Conservation (phyloP, 1,140 invertebrate species). For the Atta texana region DNA sequence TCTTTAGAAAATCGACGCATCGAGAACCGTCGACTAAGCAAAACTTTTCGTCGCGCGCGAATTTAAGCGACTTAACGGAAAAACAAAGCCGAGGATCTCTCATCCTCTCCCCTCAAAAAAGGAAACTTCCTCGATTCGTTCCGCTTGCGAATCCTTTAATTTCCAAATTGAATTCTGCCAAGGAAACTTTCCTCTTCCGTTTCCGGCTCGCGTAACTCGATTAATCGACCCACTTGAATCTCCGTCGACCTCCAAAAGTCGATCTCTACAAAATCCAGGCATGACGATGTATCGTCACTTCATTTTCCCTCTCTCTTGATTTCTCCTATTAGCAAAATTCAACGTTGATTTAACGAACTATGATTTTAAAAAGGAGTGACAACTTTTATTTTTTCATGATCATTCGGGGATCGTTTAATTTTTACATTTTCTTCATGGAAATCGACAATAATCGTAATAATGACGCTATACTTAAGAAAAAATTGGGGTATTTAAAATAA, state of each 20-base stretch:
- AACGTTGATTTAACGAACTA: neutral
- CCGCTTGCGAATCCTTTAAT: constrained; percentile 62
- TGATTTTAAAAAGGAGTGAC: neutral
- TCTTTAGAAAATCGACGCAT: constrained; percentile 26
- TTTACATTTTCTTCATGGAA: no score
- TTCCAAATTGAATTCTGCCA: constrained; percentile 62
- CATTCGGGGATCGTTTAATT: no score
- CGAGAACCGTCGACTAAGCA: neutral
- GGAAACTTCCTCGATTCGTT: constrained; percentile 57
- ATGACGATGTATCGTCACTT: constrained; percentile 31
- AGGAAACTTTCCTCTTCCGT: constrained; percentile 61
- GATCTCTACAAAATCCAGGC: constrained; percentile 32
- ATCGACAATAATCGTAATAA: no score
- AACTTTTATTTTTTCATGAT: no score
- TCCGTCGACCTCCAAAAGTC: constrained; percentile 56
- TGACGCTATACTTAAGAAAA: no score
- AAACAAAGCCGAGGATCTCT: constrained; percentile 50
- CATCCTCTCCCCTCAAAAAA: constrained; percentile 32
- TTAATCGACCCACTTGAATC: constrained; percentile 61
- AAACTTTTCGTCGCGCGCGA: constrained; percentile 44
- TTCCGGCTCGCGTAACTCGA: constrained; percentile 61
- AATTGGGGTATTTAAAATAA: no score
- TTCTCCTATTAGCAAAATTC: neutral
- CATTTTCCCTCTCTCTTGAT: neutral
- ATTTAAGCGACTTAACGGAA: constrained; percentile 39